Evolutionary conservation across 92 coral and sea anemone genomes (phyloP), one percentile per base, ranked within the genome.

Genomic region (Actinostola sp.): DNA sequence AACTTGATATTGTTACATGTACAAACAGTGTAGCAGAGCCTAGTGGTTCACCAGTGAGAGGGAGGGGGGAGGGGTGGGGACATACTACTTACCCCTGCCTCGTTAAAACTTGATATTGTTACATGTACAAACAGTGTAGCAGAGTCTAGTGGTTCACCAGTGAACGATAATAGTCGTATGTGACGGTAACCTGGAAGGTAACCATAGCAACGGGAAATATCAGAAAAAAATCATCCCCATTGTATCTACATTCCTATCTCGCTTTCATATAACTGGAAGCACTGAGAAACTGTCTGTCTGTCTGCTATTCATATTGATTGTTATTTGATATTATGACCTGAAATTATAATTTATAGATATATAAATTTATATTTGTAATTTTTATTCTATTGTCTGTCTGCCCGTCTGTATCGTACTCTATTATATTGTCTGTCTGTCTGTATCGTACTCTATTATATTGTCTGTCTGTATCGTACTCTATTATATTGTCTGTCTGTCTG

Each of bases 91-190:
- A 75, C 98, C 75, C 82, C 98, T 33, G 92, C 84, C 54, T 94
- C 97, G 66, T 79, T 92, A 63, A 91, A 83, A 66, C 89, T 92
- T 28, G 92, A 89, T 52, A 94, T 74, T 15, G 90, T 88, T 66
- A 94, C 73, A 70, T 94, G 97, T 10, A 94, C 93, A 77, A 94
- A 94, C 29, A 94, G 75, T 23, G 98, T 91, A 1, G 93, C 97
- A 7, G 95, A 84, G 14, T 94, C 93, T 53, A 94, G 78, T 30
- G 77, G 79, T 53, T 91, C 98, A 20, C 98, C 97, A 42, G 79
- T 78, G 0, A 80, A 63, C 38, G 91, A 87, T n/a, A 82, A 76
- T 25, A 94, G 85, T n/a, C 94, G 80, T 8, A 94, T 73, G 32
- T 94, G 98, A 5, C 98, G 98, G 44, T 91, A 94, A 34, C 98